Conservation (phyloP, 2,888 invertebrate genomes). For the Podabrus alpinus region DNA sequence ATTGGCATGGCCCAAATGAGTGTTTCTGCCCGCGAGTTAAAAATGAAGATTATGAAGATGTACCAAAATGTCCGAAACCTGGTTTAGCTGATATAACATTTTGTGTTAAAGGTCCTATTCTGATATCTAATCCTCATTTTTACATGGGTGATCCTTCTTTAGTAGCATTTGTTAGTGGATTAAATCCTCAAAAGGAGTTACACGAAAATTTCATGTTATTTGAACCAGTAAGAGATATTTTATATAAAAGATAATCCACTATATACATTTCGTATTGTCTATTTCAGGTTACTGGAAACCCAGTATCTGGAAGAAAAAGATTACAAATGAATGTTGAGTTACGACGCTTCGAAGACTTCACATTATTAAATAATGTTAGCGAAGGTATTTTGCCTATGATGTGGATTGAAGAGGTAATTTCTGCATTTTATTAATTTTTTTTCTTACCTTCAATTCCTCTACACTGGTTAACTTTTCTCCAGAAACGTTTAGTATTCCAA, state of each 20-base stretch:
- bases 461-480: not conserved
- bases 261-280: not conserved
- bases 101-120: constrained; percentile 64
- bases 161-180: constrained; percentile 59
- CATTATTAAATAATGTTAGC: constrained; percentile 58
- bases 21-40: constrained; percentile 61
- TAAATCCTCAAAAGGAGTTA: constrained; percentile 58
- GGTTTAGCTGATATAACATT: constrained; percentile 60
- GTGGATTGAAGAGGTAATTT: constrained; percentile 64
- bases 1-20: constrained; percentile 55
- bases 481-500: no score
- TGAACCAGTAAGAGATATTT: constrained; percentile 63
- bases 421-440: constrained; percentile 51
- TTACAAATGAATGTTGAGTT: constrained; percentile 64
- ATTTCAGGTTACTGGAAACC: constrained; percentile 60
- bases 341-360: constrained; percentile 53
- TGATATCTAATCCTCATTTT: constrained; percentile 70
- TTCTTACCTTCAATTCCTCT: constrained; percentile 46
- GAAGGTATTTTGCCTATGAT: constrained; percentile 63
- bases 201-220: constrained; percentile 65
- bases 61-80: constrained; percentile 58
- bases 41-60: constrained; percentile 56
- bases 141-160: constrained; percentile 62
- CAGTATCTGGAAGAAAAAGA: constrained; percentile 59
- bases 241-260: not conserved